Conservation (phyloP, 2,797 vertebrate species). For the Acridotheres tristis region DNA sequence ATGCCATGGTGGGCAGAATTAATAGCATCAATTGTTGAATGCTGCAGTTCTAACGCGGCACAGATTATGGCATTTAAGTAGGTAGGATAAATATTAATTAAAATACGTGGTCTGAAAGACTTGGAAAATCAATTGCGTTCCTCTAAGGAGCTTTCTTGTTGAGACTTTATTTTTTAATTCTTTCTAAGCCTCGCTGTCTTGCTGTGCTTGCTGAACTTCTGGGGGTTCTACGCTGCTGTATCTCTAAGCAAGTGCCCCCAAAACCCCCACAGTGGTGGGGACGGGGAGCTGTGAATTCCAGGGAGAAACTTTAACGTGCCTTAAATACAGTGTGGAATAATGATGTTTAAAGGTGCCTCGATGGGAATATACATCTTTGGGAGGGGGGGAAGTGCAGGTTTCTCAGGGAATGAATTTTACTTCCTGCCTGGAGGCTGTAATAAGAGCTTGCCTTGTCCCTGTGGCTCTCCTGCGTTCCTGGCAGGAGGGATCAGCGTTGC, state of each 20-base stretch:
- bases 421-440: background rate
- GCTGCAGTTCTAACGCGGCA: background rate
- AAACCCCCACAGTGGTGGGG: background rate
- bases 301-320: background rate
- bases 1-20: background rate
- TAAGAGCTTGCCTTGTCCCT: background rate
- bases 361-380: background rate
- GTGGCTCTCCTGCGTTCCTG: background rate
- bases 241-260: background rate
- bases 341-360: background rate
- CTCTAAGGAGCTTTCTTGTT: background rate
- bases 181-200: background rate
- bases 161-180: background rate
- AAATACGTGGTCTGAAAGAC: background rate
- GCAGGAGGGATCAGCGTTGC: background rate
- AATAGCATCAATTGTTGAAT: background rate
- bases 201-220: background rate
- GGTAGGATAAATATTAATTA: slow-evolving; percentile 50
- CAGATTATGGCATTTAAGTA: background rate
- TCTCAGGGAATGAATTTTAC: background rate
- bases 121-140: background rate
- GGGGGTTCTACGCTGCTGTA: background rate
- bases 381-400: too few relatives aligned
- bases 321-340: background rate
- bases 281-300: background rate